Base-by-base conservation (phyloP, 2,888 invertebrate species). In the Thymelicus lineola region DNA sequence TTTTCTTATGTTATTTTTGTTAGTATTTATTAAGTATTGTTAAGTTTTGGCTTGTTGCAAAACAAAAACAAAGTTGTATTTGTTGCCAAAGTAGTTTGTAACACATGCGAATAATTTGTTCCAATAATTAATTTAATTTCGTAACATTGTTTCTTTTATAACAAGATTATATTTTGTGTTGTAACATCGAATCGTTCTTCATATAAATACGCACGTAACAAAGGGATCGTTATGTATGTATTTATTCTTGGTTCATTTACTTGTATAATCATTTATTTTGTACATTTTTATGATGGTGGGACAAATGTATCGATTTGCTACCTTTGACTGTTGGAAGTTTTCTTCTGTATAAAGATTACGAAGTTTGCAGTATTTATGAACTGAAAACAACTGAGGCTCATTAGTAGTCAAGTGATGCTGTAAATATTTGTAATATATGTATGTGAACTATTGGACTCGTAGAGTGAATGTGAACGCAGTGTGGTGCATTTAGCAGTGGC, bases 401-500 rank as follows among this genome's bases (percentile, higher is more conserved):
- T 66, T 59, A 48, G 62, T 64, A 68, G 68, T 72, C 58, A 57
- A 72, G 50, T 73, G 66, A 72, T 20, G 58, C 63, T 78, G 76
- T 78, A 77, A 72, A 78, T 79, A 76, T 50, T 66, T 76, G 72
- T 74, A 76, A 50, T 72, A 69, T 72, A 72, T 46, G 53, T 72
- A 72, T 46, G 53, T 71, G 60, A 67, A 69, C 38, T 74, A 60
- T 69, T 71, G 60, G 62, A 73, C 63, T 71, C 45, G 12, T 70
- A 72, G 66, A 66, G 71, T 55, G 71, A 63, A 59, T 53, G 66
- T 66, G 59, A 53, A 67, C 71, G 53, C 68, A 59, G 74, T 65
- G 71, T 71, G 72, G 72, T 86, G 84, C 83, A 82, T 84, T 83
- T 84, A 85, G 83, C 74, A 81, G 81, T 82, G 78, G 80, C 81